These are phyloP conservation scores for Drosophila falleni DNA, from an alignment of 2,888 invertebrate species.

Conservation along the genomic window DNA sequence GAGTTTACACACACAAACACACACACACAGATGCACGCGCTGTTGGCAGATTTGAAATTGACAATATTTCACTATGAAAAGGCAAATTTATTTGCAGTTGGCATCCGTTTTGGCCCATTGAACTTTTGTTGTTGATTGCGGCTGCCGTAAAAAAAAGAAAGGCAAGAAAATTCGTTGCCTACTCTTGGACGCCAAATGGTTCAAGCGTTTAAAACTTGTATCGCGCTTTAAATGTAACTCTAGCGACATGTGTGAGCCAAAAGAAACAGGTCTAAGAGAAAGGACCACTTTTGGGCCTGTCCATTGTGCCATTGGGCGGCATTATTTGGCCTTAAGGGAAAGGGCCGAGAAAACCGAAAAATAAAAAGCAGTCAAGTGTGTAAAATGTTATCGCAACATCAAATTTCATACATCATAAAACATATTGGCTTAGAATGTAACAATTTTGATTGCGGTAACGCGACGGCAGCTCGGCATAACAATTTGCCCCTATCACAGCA, in stretches of 20 bases:
- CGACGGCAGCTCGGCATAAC: slow-evolving; percentile 67
- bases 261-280: slow-evolving; percentile 20
- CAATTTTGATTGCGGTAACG: slow-evolving; percentile 79
- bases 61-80: slow-evolving; percentile 74
- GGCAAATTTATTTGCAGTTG: slow-evolving; percentile 76
- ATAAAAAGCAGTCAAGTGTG: slow-evolving; percentile 76
- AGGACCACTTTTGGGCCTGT: slow-evolving; percentile 25
- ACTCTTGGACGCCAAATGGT: slow-evolving; percentile 33
- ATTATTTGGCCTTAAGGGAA: slow-evolving; percentile 12
- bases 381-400: slow-evolving; percentile 82
- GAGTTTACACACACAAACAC: slow-evolving; percentile 19
- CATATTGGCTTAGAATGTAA: slow-evolving; percentile 83
- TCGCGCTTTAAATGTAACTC: slow-evolving; percentile 48
- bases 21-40: slow-evolving; percentile 19
- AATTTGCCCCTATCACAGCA: slow-evolving; percentile 43
- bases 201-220: slow-evolving; percentile 33
- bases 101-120: slow-evolving; percentile 70
- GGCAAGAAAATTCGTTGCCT: slow-evolving; percentile 30
- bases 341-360: slow-evolving; percentile 37
- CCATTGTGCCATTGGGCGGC: slow-evolving; percentile 21
- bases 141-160: slow-evolving; percentile 17
- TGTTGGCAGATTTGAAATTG: slow-evolving; percentile 65
- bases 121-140: slow-evolving; percentile 75
- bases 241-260: not conserved
- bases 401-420: slow-evolving; percentile 84